Base-by-base conservation (phyloP, 2,797 vertebrate genomes). In the Halcyon badia region DNA sequence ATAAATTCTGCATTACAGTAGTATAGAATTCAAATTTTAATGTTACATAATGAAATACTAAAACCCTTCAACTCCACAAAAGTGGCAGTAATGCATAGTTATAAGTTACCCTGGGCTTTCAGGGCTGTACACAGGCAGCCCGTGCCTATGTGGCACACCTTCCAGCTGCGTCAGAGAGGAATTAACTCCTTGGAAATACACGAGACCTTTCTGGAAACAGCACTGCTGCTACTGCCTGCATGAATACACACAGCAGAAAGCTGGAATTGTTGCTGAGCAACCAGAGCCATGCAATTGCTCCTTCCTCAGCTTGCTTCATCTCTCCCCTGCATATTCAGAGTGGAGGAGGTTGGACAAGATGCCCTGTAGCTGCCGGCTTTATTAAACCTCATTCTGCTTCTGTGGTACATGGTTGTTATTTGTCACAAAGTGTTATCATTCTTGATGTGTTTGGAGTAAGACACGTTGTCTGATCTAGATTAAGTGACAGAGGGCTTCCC, bases 261-360 rank as follows among this genome's bases (percentile, higher is more conserved):
- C 78, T 73, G 68, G 41, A 87, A 42, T 5, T 42, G 87, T 87
- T 95, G 84, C 96, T 61, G 58, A 89, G 93, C 93, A 89, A 94
- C 96, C 8, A 1, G 54, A 91, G 78, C 37, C 10, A 0, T 28
- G 48, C 48, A 26, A 6, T 1, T 39, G 33, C 87, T 65, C 57
- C 49, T 71, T 49, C 31, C 49, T 44, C 31, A 7, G 82, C 58
- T 61, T 17, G 37, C 41, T 54, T 54, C 14, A 2, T 16, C 66
- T 82, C 58, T 56, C 15, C 22, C 12, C 54, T 61, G 33, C 17
- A 24, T 21, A 16, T 26, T 48, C 4, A 0, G 35, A 37, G 33
- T 1, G 1, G 31, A 79, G 20, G 57, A 57, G 35, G 25, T 1
- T 39, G 49, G 71, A 42, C 49, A 76, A 10, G 1, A 54, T 14